Evolutionary conservation across 2,113 vertebrate species (phyloP).

Genomic region (Lophotis ruficrista): DNA sequence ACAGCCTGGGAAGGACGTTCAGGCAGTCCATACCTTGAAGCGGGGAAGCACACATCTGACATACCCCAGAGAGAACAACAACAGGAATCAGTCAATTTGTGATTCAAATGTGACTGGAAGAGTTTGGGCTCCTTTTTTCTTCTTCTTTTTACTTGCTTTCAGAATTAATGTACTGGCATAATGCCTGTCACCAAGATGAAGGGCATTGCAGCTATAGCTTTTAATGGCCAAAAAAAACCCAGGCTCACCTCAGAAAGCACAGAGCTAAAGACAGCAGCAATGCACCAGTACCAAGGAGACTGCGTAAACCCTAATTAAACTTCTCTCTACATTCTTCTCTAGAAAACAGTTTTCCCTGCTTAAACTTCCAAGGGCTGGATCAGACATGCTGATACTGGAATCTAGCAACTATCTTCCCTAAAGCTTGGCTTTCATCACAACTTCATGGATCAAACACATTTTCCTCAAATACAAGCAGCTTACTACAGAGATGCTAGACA

Average conservation of each 20-base stretch:
- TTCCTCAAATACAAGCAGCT: background rate
- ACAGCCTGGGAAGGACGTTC: background rate
- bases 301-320: slow-evolving; percentile 61
- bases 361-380: slow-evolving; percentile 23
- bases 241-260: slow-evolving; percentile 51
- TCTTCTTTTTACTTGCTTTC: slow-evolving; percentile 10
- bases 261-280: slow-evolving; percentile 58
- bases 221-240: slow-evolving; percentile 31
- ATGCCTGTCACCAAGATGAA: slow-evolving; percentile 50
- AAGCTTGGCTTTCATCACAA: background rate
- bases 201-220: slow-evolving; percentile 49
- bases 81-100: background rate
- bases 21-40: background rate
- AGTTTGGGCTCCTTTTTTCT: background rate
- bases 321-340: background rate
- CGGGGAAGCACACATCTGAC: background rate
- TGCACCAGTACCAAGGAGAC: slow-evolving; percentile 65
- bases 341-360: slow-evolving; percentile 3
- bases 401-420: background rate
- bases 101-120: slow-evolving; percentile 1
- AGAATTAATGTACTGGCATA: slow-evolving; percentile 48
- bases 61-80: background rate
- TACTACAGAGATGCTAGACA: background rate
- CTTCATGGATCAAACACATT: background rate
- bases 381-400: background rate